Conservation (phyloP, 2,113 vertebrate genomes). For the Cathartes aura region DNA sequence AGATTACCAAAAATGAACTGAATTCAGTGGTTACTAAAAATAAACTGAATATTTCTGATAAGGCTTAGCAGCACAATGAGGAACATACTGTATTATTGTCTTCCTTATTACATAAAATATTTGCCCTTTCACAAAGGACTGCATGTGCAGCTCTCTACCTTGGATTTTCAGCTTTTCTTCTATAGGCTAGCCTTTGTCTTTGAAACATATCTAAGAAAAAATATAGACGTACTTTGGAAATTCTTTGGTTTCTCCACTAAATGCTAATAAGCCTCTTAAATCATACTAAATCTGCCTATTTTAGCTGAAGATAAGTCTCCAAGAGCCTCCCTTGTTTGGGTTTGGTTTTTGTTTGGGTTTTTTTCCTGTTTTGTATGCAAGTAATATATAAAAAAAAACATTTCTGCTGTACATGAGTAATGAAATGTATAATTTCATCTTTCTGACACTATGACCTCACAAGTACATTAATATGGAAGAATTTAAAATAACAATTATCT, state of each 20-base stretch:
- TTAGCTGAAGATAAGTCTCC: not conserved
- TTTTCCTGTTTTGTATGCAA: not conserved
- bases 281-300: not conserved
- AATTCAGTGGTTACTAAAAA: not conserved
- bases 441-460: not conserved
- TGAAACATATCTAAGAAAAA: not conserved
- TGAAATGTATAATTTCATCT: not conserved
- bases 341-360: not conserved
- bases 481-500: not conserved
- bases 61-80: not conserved
- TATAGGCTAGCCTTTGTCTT: not conserved
- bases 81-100: not conserved
- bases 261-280: not conserved
- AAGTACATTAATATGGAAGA: not conserved
- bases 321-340: not conserved
- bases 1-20: not conserved
- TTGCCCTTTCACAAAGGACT: not conserved
- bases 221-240: not conserved
- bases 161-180: not conserved
- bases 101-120: not conserved
- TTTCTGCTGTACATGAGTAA: not conserved
- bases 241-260: not conserved
- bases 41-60: not conserved
- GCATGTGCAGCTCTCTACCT: not conserved
- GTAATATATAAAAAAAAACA: not conserved